phyloP scores from a whole-genome alignment of 2,797 vertebrate species.

The Protosalanx chinensis region DNA sequence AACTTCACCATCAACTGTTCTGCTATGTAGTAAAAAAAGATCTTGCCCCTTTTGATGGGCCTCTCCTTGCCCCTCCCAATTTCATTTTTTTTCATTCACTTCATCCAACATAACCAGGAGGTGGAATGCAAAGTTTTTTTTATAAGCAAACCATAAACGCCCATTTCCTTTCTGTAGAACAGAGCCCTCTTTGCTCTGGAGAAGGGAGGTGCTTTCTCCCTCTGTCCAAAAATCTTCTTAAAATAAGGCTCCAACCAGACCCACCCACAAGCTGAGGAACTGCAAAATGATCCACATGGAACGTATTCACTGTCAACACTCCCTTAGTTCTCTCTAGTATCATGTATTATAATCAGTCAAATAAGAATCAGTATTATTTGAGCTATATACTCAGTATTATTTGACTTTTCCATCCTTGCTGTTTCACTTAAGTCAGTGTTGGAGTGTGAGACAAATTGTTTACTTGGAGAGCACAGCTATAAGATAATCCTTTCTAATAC shows the following conservation, averaged over 20 bases:
- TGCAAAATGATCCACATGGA: conserved; percentile 53
- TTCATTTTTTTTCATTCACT: conserved; percentile 40
- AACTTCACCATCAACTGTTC: conserved; percentile 32
- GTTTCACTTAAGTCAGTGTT: not conserved
- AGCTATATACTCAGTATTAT: conserved; percentile 12
- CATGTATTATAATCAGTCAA: not conserved
- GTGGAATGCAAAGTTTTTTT: conserved; percentile 40
- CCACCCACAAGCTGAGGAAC: conserved; percentile 58
- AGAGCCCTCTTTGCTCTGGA: conserved; percentile 55
- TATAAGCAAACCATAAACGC: conserved; percentile 49
- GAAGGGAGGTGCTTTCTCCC: not conserved
- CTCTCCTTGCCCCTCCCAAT: conserved; percentile 57
- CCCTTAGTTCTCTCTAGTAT: conserved; percentile 9
- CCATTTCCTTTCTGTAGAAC: conserved; percentile 69
- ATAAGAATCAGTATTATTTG: conserved; percentile 11
- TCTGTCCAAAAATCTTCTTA: conserved; percentile 46
- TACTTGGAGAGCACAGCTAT: no score
- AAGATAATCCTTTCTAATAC: no score
- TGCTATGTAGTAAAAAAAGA: conserved; percentile 26
- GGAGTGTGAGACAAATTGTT: not conserved
- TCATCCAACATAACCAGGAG: conserved; percentile 60
- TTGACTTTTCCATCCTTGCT: conserved; percentile 19
- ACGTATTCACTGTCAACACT: conserved; percentile 47
- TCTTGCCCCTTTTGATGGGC: conserved; percentile 54
- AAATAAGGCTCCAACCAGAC: conserved; percentile 50